Base-by-base conservation (phyloP, 2,113 vertebrate species). In the Todiramphus saurophagus region DNA sequence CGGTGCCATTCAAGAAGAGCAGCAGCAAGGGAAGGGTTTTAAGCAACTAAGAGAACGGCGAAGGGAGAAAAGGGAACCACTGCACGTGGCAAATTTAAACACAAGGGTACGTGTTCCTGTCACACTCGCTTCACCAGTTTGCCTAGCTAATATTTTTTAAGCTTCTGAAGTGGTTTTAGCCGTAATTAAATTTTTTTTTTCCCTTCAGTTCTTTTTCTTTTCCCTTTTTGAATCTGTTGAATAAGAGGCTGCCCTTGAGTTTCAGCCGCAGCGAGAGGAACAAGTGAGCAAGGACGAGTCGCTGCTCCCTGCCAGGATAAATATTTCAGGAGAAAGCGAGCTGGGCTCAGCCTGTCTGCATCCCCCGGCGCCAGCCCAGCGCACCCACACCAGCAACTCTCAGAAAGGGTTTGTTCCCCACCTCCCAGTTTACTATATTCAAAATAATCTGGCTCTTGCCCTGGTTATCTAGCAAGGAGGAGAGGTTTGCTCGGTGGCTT, bases 261-360 rank as follows among this genome's bases (percentile, higher is more conserved):
- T 83, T 44, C 89, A 77, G 91, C 79, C 37, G 48, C 64, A 83
- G 82, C 0, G 1, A 67, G 81, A 83, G 86, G 86, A 90, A 85
- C 58, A 62, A 92, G 73, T 11, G 67, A 93, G 91, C 90, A 79
- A 46, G 80, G 84, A 75, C 5, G 13, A 66, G 70, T 82, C 43
- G 15, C 41, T 30, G 21, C 50, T 44, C 67, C 51, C 62, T 80
- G 89, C 93, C 94, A 90, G 93, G 53, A 86, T 10, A 90, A 96
- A 90, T 44, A 86, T 23, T 74, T 16, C 83, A 30, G 25, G 55
- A 16, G 30, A 60, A 41, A 83, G 63, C 41, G 14, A 15, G 64
- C 79, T 43, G 70, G 72, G 53, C 15, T 84, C 75, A 73, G 85
- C 50, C 62, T 7, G 23, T 51, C 82, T 46, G 85, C 82, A 75